These are phyloP conservation scores for Cetonia aurata DNA, from an alignment of 2,888 invertebrate genomes.

Conservation along the genomic window DNA sequence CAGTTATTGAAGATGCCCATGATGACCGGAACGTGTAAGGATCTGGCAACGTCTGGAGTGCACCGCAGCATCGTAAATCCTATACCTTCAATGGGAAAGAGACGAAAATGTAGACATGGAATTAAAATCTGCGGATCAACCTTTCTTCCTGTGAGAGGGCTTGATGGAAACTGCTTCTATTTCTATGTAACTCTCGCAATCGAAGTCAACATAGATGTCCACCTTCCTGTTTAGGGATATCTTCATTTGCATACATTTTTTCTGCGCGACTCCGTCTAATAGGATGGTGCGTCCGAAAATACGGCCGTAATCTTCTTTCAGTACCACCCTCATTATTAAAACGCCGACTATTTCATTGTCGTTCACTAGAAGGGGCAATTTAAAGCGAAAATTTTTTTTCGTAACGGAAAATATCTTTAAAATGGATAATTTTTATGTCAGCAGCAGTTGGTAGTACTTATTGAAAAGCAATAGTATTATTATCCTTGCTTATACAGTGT, in stretches of 20 bases:
- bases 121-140: slow-evolving; percentile 49
- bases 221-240: slow-evolving; percentile 59
- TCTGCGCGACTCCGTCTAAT: slow-evolving; percentile 60
- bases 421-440: too few relatives aligned
- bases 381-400: too few relatives aligned
- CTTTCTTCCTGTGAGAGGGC: slow-evolving; percentile 57
- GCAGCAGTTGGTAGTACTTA: too few relatives aligned
- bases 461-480: too few relatives aligned
- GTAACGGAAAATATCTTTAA: not conserved
- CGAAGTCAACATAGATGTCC: slow-evolving; percentile 59
- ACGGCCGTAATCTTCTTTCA: slow-evolving; percentile 59
- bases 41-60: slow-evolving; percentile 60
- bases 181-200: slow-evolving; percentile 60
- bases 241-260: slow-evolving; percentile 57
- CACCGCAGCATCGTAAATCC: slow-evolving; percentile 56
- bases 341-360: slow-evolving; percentile 57
- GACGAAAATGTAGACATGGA: not conserved
- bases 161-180: slow-evolving; percentile 60
- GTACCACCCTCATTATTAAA: slow-evolving; percentile 58
- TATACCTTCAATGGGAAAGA: slow-evolving; percentile 51
- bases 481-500: too few relatives aligned
- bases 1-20: slow-evolving; percentile 60
- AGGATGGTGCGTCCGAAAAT: slow-evolving; percentile 60
- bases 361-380: not conserved
- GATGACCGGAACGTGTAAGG: slow-evolving; percentile 58